These are phyloP conservation scores for Coelinius sp. DNA, from an alignment of 2,888 invertebrate genomes.

Conservation along the genomic window DNA sequence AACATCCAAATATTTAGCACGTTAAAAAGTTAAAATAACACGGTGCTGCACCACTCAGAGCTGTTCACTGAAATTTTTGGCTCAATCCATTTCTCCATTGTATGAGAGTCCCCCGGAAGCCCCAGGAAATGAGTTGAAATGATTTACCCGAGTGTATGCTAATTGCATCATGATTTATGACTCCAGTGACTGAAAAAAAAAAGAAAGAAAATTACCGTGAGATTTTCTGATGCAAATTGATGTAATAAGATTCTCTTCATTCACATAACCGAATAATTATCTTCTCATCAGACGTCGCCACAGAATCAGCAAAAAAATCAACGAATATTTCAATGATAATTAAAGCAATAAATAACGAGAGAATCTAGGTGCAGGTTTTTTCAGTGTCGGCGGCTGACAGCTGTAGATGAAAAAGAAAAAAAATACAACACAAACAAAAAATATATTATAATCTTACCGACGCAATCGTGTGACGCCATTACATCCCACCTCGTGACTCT, in stretches of 20 bases:
- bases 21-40: conserved; percentile 53
- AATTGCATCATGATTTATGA: not conserved
- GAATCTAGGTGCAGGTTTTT: conserved; percentile 15
- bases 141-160: not conserved
- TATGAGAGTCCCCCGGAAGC: not conserved
- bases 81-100: not conserved
- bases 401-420: conserved; percentile 13
- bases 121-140: not conserved
- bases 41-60: conserved; percentile 29
- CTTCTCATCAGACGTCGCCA: not conserved
- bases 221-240: no score
- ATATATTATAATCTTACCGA: conserved; percentile 24
- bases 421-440: not conserved
- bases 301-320: not conserved
- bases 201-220: no score
- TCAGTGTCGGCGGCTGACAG: conserved; percentile 16
- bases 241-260: no score
- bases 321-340: conserved; percentile 10
- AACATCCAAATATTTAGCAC: conserved; percentile 43
- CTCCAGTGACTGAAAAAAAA: not conserved
- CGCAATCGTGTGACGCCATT: conserved; percentile 36
- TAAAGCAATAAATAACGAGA: conserved; percentile 14
- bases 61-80: conserved; percentile 30
- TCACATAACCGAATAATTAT: no score
- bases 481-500: conserved; percentile 10